Evolutionary conservation across 2,888 invertebrate species (phyloP).

Genomic region (Geophilus truncorum): DNA sequence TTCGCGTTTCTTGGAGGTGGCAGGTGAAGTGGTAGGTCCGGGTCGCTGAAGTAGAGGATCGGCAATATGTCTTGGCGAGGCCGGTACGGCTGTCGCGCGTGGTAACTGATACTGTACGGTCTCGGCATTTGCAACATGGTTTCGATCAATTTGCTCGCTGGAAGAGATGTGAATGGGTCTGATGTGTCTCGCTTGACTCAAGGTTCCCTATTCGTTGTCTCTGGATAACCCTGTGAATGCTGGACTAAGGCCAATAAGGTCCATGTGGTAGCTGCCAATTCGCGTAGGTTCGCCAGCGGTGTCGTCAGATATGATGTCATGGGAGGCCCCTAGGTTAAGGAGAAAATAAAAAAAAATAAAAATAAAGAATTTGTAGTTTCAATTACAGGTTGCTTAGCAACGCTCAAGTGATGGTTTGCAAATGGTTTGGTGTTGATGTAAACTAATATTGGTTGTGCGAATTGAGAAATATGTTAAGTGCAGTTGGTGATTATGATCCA

Average conservation of each 20-base stretch:
- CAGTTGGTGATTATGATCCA: too few relatives aligned
- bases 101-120: neutral
- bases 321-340: neutral
- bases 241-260: neutral
- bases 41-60: conserved; percentile 8
- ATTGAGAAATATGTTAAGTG: too few relatives aligned
- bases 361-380: too few relatives aligned
- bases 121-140: neutral
- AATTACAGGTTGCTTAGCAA: too few relatives aligned
- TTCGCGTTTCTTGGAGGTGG: neutral
- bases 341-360: neutral
- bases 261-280: neutral
- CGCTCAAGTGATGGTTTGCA: too few relatives aligned
- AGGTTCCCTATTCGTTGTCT: neutral
- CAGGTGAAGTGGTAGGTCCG: neutral
- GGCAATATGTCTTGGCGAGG: neutral
- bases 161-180: neutral
- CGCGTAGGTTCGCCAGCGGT: neutral
- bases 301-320: neutral
- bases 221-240: neutral
- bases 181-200: neutral
- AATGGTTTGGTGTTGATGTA: too few relatives aligned
- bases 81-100: neutral
- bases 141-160: neutral
- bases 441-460: too few relatives aligned